phyloP scores from a whole-genome alignment of 2,888 invertebrate species.

The Uropetala carovei region DNA sequence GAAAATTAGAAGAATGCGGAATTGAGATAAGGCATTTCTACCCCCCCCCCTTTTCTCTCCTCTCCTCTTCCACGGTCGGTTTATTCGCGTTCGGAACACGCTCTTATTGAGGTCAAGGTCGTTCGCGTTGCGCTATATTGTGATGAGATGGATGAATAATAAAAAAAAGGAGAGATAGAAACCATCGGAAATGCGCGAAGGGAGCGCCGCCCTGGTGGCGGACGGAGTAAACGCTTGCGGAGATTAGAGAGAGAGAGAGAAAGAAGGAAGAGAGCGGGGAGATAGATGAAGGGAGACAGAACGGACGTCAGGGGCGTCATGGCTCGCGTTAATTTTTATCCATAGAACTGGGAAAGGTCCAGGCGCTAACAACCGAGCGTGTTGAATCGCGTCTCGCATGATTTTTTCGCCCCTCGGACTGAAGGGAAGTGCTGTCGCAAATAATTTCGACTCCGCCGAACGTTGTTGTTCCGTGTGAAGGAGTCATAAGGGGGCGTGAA shows the following conservation, averaged over 20 bases:
- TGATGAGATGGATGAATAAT: conserved; percentile 13
- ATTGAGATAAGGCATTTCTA: neutral
- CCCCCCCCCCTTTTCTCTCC: neutral
- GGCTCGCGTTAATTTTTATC: conserved; percentile 12
- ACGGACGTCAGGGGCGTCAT: neutral
- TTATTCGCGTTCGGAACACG: conserved; percentile 6
- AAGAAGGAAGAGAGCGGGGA: neutral
- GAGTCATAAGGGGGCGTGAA: neutral
- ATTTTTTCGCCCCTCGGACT: neutral
- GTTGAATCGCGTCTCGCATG: neutral
- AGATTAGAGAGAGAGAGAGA: neutral
- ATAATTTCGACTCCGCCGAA: neutral
- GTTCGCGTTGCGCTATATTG: neutral
- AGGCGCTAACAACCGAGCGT: neutral
- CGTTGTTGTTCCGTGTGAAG: neutral
- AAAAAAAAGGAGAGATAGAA: neutral
- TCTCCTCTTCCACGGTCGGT: neutral
- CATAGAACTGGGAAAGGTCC: neutral
- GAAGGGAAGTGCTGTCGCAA: neutral
- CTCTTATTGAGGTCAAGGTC: conserved; percentile 25
- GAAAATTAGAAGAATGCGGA: neutral
- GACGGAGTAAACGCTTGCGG: neutral
- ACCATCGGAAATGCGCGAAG: conserved; percentile 24
- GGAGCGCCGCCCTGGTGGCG: conserved; percentile 32
- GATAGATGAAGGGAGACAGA: conserved; percentile 21